phyloP scores from a whole-genome alignment of 2,888 invertebrate species.

The Phalangium opilio region DNA sequence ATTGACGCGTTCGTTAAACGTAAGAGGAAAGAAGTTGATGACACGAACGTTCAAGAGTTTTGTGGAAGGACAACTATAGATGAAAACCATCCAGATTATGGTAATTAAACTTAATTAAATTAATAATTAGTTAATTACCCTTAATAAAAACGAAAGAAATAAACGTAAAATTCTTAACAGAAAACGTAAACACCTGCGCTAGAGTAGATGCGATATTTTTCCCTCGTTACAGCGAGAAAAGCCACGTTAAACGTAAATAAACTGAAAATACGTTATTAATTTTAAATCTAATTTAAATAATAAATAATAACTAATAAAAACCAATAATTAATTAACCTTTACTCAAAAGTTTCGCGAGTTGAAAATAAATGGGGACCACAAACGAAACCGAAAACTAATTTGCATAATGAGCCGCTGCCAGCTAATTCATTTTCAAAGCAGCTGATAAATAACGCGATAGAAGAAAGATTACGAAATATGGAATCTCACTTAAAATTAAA shows the following conservation, averaged over 20 bases:
- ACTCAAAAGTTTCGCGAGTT: too few species aligned
- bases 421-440: too few species aligned
- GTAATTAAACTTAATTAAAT: slow-evolving; percentile 26
- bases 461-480: slow-evolving; percentile 48
- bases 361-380: too few species aligned
- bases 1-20: slow-evolving; percentile 57
- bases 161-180: too few species aligned
- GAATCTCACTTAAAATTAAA: slow-evolving; percentile 46
- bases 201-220: slow-evolving; percentile 56
- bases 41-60: slow-evolving; percentile 58
- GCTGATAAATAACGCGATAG: slow-evolving; percentile 36
- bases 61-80: slow-evolving; percentile 32
- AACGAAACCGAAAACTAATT: too few species aligned
- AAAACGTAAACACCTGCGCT: slow-evolving; percentile 40
- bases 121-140: too few species aligned
- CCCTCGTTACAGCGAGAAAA: slow-evolving; percentile 54
- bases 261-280: background rate
- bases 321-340: too few species aligned
- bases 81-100: slow-evolving; percentile 22
- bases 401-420: too few species aligned
- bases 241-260: slow-evolving; percentile 56
- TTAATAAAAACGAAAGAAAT: too few species aligned
- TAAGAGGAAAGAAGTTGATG: slow-evolving; percentile 57
- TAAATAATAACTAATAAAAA: too few species aligned
- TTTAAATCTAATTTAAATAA: too few species aligned